Evolutionary conservation across 2,113 vertebrate genomes (phyloP).

Genomic region (Cnemophilus loriae): DNA sequence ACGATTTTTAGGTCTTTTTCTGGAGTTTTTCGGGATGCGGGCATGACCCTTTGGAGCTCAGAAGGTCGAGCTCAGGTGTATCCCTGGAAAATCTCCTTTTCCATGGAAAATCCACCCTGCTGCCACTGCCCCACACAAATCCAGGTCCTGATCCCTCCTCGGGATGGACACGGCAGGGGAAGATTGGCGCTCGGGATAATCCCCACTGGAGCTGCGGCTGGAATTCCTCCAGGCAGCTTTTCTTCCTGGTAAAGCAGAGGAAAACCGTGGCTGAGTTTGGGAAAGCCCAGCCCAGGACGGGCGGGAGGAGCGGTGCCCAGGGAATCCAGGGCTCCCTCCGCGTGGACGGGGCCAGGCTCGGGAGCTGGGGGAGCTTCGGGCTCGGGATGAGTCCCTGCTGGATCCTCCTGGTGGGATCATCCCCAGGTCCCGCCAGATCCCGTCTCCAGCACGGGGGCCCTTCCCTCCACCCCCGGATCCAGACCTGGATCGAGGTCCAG

Average conservation of each 20-base stretch:
- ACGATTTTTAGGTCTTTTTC: background rate
- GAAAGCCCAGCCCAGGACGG: background rate
- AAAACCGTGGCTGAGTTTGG: background rate
- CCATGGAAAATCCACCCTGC: background rate
- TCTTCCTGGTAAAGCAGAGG: background rate
- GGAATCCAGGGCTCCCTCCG: background rate
- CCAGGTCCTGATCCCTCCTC: background rate
- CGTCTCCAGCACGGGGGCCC: background rate
- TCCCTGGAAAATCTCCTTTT: background rate
- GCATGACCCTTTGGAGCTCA: background rate
- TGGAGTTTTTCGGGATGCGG: accelerated
- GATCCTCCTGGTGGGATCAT: accelerated
- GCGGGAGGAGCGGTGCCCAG: accelerated
- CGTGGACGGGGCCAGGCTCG: accelerated
- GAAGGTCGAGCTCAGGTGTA: background rate
- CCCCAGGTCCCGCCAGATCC: background rate
- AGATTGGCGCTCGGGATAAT: background rate
- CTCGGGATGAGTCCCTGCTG: accelerated
- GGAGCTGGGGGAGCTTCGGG: background rate
- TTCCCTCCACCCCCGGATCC: background rate
- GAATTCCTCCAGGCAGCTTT: background rate
- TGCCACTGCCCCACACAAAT: too few species aligned
- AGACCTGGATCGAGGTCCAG: background rate
- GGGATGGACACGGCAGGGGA: background rate
- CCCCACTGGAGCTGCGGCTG: background rate